Conservation (phyloP, 2,113 vertebrate genomes). For the Oreochromis aureus region DNA sequence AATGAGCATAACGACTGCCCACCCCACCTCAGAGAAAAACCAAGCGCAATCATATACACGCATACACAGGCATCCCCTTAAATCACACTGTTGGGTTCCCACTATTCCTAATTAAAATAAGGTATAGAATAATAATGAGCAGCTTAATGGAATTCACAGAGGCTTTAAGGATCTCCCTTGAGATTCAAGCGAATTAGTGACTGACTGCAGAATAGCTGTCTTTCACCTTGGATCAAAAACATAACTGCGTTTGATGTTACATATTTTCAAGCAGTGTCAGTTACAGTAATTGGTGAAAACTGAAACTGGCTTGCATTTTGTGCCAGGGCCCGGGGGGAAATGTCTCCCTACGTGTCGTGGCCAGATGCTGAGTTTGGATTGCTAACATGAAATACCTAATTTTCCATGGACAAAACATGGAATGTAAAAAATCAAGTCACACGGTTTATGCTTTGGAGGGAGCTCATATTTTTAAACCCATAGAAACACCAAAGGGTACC, state of each 20-base stretch:
- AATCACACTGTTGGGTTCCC: slow-evolving; percentile 43
- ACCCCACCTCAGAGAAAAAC: not conserved
- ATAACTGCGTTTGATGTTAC: not conserved
- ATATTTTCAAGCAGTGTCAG: not conserved
- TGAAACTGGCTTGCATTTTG: not conserved
- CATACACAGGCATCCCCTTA: not conserved
- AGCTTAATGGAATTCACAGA: slow-evolving; percentile 55
- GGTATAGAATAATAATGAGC: slow-evolving; percentile 60
- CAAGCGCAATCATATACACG: not conserved
- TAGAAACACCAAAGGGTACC: not conserved
- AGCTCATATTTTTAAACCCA: not conserved
- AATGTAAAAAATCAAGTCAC: not conserved
- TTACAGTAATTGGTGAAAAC: not conserved
- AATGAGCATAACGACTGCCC: not conserved
- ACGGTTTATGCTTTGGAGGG: not conserved
- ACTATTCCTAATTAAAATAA: slow-evolving; percentile 60
- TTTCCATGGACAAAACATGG: not conserved
- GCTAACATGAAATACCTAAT: not conserved
- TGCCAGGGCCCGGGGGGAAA: not conserved
- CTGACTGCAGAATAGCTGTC: not conserved
- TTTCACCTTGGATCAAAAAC: slow-evolving; percentile 11
- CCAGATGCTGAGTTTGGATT: not conserved
- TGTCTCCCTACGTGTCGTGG: not conserved
- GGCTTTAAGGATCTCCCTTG: slow-evolving; percentile 50
- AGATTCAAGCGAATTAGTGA: slow-evolving; percentile 32